Base-by-base conservation (phyloP, 1,140 invertebrate species). In the Heterodera schachtii region DNA sequence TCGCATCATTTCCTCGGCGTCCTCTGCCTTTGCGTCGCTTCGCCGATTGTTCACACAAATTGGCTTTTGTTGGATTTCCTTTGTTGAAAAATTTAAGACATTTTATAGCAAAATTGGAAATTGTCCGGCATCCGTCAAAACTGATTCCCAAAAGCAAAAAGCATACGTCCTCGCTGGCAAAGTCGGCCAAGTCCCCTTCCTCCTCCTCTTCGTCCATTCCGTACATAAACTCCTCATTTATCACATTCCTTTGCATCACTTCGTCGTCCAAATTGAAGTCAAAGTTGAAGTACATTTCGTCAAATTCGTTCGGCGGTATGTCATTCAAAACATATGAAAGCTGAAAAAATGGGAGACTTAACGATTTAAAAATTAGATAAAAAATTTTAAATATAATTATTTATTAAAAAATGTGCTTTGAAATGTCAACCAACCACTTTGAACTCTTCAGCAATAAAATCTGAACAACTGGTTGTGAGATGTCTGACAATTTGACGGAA, bases 221-320 rank as follows among this genome's bases (percentile, higher is more conserved):
- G 66, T 78, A 78, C 46, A 78, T 44, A 69, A 78, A 78, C 66
- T 78, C 77, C 47, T 69, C 77, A 46, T 78, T 78, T 19, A 43
- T 78, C 70, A 78, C 13, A 46, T 78, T 78, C 70, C 77, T 78
- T 47, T 78, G 52, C 77, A 78, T 16, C 1, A 78, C 31, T 69
- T 78, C 77, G 70, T 71, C 64, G 43, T 78, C 77, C 77, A 78
- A 78, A 70, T 78, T 70, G 2, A 78, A 49, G 47, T 78, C 64
- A 70, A 78, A 78, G 70, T 78, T 41, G 47, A 70, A 78, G 31
- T 52, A 52, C 6, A 47, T 21, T 46, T 70, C 76, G 1, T 71
- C 69, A 7, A 64, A 7, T 19, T 43, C 46, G 19, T 44, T 78
- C 69, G 76, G 9, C 69, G 76, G 9, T 19, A 41, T 70, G 31